Conservation (phyloP, 2,888 invertebrate species). For the Dyspetes luteomarginatus region DNA sequence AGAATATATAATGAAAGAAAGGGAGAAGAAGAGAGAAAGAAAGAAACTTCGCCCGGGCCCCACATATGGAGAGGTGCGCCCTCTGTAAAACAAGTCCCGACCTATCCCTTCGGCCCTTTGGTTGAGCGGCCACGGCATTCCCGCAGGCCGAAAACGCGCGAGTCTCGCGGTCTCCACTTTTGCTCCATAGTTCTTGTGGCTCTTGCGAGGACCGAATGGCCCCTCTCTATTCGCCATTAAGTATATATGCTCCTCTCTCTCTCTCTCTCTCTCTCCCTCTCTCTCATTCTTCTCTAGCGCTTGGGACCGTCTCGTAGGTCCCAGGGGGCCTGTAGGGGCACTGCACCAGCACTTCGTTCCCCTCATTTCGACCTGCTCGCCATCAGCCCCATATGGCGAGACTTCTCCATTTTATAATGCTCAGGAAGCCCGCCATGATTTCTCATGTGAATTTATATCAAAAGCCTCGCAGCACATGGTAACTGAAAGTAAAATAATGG, state of each 20-base stretch:
- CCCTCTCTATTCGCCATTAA: no score
- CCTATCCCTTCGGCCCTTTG: slow-evolving; percentile 75
- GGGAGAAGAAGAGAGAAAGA: slow-evolving; percentile 18
- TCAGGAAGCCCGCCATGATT: slow-evolving; percentile 33
- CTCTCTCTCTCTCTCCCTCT: slow-evolving; percentile 33
- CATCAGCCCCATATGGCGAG: slow-evolving; percentile 55
- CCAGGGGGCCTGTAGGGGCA: slow-evolving; percentile 57
- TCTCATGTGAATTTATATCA: slow-evolving; percentile 40
- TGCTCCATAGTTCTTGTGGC: slow-evolving; percentile 40
- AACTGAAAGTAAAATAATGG: slow-evolving; percentile 14
- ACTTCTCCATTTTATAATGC: slow-evolving; percentile 61
- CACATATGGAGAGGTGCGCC: slow-evolving; percentile 14
- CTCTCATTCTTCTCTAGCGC: slow-evolving; percentile 37
- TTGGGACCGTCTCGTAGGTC: slow-evolving; percentile 59
- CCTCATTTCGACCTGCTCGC: slow-evolving; percentile 57
- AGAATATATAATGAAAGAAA: neutral
- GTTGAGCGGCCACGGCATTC: slow-evolving; percentile 74
- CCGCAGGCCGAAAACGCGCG: slow-evolving; percentile 79
- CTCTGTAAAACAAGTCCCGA: slow-evolving; percentile 71
- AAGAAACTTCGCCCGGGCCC: slow-evolving; percentile 61
- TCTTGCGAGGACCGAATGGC: slow-evolving; percentile 61
- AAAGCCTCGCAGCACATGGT: neutral
- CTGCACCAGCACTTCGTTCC: slow-evolving; percentile 36
- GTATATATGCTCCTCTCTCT: no score
- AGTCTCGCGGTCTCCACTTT: slow-evolving; percentile 66